Conservation (phyloP, 2,113 vertebrate genomes). For the Bos taurus region DNA sequence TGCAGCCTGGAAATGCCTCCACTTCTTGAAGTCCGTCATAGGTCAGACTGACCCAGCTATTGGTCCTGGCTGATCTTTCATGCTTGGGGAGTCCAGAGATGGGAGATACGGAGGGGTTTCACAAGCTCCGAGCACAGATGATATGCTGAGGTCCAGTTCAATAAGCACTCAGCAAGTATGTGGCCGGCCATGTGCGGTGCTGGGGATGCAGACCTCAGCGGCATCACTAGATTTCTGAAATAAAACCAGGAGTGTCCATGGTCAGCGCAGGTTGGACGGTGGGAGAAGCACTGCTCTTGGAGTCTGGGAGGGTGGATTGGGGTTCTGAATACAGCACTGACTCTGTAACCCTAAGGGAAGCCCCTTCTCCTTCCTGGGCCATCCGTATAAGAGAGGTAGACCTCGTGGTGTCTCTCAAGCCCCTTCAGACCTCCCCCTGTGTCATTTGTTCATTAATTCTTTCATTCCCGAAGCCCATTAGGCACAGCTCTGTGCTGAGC, state of each 20-base stretch:
- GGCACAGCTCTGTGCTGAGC: not conserved
- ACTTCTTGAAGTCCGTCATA: not conserved
- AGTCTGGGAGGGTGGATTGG: not conserved
- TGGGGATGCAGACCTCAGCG: not conserved
- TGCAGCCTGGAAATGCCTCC: not conserved
- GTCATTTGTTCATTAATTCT: not conserved
- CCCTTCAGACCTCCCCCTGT: not conserved
- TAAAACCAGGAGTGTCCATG: not conserved
- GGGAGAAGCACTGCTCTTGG: not conserved
- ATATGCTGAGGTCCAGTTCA: not conserved
- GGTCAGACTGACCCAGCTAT: not conserved
- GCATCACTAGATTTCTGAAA: not conserved
- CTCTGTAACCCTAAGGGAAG: not conserved
- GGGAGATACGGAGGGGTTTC: not conserved
- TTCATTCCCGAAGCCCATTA: not conserved
- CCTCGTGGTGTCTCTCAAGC: not conserved
- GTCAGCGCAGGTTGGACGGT: not conserved
- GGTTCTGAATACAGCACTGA: not conserved
- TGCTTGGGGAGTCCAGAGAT: not conserved
- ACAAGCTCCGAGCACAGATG: not conserved
- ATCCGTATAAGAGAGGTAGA: not conserved
- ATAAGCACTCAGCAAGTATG: not conserved
- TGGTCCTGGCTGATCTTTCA: not conserved
- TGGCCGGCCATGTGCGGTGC: not conserved
- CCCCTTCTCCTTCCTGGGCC: not conserved